These are phyloP conservation scores for Notarius lentiginosus DNA, from an alignment of 2,113 vertebrate species.

Conservation along the genomic window DNA sequence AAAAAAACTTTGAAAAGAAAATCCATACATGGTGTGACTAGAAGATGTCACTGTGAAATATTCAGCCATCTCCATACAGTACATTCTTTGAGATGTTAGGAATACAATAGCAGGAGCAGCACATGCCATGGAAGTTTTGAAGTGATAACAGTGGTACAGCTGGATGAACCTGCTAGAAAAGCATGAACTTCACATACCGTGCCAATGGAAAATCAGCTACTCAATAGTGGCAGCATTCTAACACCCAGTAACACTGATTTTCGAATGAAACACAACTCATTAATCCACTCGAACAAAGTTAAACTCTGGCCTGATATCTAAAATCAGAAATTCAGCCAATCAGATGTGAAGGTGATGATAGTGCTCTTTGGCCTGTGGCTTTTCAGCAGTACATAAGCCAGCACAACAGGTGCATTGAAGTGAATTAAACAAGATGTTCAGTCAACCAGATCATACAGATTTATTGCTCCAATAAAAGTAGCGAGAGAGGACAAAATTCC, in stretches of 20 bases:
- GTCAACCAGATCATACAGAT: slow-evolving; percentile 53
- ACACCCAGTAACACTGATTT: slow-evolving; percentile 10
- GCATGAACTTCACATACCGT: slow-evolving; percentile 24
- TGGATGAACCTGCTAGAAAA: slow-evolving; percentile 47
- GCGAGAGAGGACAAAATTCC: not conserved
- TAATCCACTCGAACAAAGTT: not conserved
- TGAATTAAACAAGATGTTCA: slow-evolving; percentile 58
- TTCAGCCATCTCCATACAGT: slow-evolving; percentile 36
- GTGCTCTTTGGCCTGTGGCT: slow-evolving; percentile 47
- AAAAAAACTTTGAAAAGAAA: slow-evolving; percentile 27
- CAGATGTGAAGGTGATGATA: slow-evolving; percentile 21
- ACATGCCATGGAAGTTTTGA: slow-evolving; percentile 37
- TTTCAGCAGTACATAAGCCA: slow-evolving; percentile 49
- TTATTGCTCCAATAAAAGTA: slow-evolving; percentile 67
- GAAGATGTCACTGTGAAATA: slow-evolving; percentile 31
- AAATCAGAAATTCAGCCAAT: not conserved
- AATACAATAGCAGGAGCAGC: slow-evolving; percentile 41
- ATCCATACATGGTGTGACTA: not conserved
- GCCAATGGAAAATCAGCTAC: not conserved
- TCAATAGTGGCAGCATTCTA: not conserved
- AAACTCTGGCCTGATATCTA: slow-evolving; percentile 4
- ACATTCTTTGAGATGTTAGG: slow-evolving; percentile 55
- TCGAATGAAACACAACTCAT: not conserved
- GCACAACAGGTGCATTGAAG: slow-evolving; percentile 27
- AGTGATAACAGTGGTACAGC: slow-evolving; percentile 33